These are phyloP conservation scores for Diabrotica virgifera DNA, from an alignment of 1,140 invertebrate species.

Conservation along the genomic window DNA sequence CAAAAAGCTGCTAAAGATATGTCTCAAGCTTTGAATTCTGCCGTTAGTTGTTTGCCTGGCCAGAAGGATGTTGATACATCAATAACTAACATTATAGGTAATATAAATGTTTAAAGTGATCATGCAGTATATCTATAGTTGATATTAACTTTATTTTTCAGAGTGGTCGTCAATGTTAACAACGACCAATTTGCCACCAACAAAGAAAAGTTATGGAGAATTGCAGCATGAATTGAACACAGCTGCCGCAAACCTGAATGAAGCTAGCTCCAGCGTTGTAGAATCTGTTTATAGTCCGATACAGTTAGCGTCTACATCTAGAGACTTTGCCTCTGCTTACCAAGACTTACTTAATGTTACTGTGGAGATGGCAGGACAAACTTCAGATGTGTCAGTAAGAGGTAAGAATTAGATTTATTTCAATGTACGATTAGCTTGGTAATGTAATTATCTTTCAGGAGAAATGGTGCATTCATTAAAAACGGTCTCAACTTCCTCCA, in stretches of 20 bases:
- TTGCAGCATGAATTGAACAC: constrained; percentile 81
- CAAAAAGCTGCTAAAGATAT: constrained; percentile 59
- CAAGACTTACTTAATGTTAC: constrained; percentile 71
- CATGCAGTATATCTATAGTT: too few species aligned
- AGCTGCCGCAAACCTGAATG: constrained; percentile 79
- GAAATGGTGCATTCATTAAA: constrained; percentile 84
- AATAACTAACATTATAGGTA: constrained; percentile 70
- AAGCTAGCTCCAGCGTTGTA: constrained; percentile 76
- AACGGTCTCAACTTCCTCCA: constrained; percentile 83
- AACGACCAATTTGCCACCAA: constrained; percentile 67
- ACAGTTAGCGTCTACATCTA: constrained; percentile 70
- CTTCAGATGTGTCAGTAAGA: constrained; percentile 66
- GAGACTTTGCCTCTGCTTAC: constrained; percentile 77
- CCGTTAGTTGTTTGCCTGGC: constrained; percentile 80
- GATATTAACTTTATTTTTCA: neutral
- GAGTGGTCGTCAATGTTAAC: constrained; percentile 71
- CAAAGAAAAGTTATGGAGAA: constrained; percentile 74
- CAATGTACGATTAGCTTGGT: too few species aligned
- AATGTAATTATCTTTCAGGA: constrained; percentile 28
- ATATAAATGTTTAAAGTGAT: neutral
- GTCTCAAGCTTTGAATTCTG: constrained; percentile 56
- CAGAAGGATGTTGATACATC: constrained; percentile 87
- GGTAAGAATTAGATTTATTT: constrained; percentile 26
- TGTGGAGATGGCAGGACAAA: constrained; percentile 80
- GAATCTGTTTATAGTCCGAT: constrained; percentile 62